Base-by-base conservation (phyloP, 2,797 vertebrate genomes). In the Odontamblyopus lacepedii region DNA sequence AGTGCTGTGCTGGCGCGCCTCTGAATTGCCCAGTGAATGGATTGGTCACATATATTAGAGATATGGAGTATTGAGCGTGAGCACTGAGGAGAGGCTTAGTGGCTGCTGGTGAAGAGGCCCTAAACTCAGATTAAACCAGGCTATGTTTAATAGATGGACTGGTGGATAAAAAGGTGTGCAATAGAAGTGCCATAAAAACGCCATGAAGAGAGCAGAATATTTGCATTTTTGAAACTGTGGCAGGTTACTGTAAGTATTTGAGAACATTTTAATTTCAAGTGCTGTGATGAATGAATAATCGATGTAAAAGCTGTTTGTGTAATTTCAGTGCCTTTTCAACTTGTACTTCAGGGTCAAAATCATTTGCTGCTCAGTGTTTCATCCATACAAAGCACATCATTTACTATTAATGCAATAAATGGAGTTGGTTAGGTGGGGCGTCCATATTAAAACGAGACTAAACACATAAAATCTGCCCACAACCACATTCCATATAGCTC, bases 31-130 rank as follows among this genome's bases (percentile, higher is more conserved):
- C 90, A 83, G 78, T 87, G 89, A 89, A 88, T 87, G 85, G 85
- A 88, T 89, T 75, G 81, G 88, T 86, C 85, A 88, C 83, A 88
- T 90, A 90, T 91, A 90, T 92, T 89, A 91, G 83, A 87, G 82
- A 75, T 38, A 38, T 84, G 82, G 77, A 69, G 85, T 84, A 86
- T 84, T 84, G 81, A 91, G 85, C 85, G 75, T 82, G 89, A 87
- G 85, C 76, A 87, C 79, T 70, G 60, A 73, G 72, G 80, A 80
- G 86, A 81, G 81, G 84, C 60, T 19, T 69, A 79, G 82, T 85
- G 61, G 78, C 77, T 78, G 83, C 81, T 87, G 80, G 81, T 89
- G 81, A 87, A 87, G 78, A 72, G 80, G 73, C 86, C 74, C 80
- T 70, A n/a, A 81, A 86, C 85, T 84, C 75, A 78, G 76, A 87